phyloP scores from a whole-genome alignment of 1,140 invertebrate species.

The Oppia nitens region DNA sequence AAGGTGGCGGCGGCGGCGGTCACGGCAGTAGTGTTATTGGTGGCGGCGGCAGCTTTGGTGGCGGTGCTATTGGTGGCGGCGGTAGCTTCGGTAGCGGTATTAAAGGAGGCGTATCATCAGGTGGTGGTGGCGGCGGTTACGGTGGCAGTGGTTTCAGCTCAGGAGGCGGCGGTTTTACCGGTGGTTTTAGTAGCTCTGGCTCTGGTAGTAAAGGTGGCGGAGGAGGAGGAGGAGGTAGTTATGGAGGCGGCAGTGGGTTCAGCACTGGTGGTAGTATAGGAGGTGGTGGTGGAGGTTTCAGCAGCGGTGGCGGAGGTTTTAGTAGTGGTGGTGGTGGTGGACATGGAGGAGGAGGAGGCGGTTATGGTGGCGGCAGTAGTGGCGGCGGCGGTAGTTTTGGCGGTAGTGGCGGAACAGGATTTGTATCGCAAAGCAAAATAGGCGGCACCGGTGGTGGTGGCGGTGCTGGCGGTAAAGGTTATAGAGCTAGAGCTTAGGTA shows the following conservation, averaged over 20 bases:
- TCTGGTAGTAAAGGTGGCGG: neutral
- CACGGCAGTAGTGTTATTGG: slow-evolving; percentile 7
- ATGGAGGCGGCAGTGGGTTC: neutral
- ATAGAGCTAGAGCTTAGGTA: no score
- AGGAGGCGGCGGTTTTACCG: neutral
- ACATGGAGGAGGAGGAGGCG: no score
- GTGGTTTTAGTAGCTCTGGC: neutral
- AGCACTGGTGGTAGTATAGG: neutral
- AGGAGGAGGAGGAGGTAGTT: neutral
- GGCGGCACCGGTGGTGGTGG: neutral
- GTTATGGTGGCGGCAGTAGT: slow-evolving; percentile 3
- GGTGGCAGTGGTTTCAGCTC: neutral
- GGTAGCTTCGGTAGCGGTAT: neutral
- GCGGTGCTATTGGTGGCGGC: slow-evolving; percentile 1
- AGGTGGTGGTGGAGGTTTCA: neutral
- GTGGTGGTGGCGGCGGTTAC: slow-evolving; percentile 8
- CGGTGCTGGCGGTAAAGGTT: neutral
- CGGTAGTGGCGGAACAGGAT: neutral
- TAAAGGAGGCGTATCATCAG: neutral
- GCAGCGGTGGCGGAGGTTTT: no score
- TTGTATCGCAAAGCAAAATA: neutral
- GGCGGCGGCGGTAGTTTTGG: neutral
- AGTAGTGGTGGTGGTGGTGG: no score
- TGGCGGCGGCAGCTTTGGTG: neutral
- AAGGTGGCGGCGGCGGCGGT: neutral